These are phyloP conservation scores for Drosophila bipectinata DNA, from an alignment of 1,140 invertebrate genomes.

Conservation along the genomic window DNA sequence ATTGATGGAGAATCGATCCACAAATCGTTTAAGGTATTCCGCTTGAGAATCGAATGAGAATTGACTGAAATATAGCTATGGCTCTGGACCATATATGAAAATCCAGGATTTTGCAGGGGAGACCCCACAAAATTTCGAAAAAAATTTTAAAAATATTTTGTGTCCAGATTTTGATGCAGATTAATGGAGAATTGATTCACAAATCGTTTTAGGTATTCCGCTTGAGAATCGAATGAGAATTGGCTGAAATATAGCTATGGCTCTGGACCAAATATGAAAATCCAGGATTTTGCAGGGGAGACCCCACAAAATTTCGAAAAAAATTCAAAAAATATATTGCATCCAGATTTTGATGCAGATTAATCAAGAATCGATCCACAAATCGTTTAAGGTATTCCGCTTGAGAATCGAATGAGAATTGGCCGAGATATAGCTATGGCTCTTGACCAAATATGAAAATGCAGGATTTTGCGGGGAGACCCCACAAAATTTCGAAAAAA, in stretches of 20 bases:
- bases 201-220: not conserved
- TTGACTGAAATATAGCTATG: too few relatives aligned
- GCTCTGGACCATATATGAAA: too few relatives aligned
- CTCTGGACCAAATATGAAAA: not conserved
- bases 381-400: slow-evolving; percentile 5
- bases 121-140: too few relatives aligned
- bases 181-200: not conserved
- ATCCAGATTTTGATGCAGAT: not conserved
- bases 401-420: not conserved
- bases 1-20: too few relatives aligned
- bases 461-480: too few relatives aligned
- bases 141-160: too few relatives aligned
- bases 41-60: too few relatives aligned
- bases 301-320: not conserved
- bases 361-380: not conserved
- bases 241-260: not conserved
- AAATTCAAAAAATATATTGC: not conserved
- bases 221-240: not conserved
- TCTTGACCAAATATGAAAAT: too few relatives aligned
- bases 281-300: not conserved
- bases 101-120: too few relatives aligned
- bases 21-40: too few relatives aligned
- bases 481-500: too few relatives aligned
- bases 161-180: too few relatives aligned
- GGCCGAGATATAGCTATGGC: not conserved